These are phyloP conservation scores for Hydraecia micacea DNA, from an alignment of 2,888 invertebrate genomes.

Conservation along the genomic window DNA sequence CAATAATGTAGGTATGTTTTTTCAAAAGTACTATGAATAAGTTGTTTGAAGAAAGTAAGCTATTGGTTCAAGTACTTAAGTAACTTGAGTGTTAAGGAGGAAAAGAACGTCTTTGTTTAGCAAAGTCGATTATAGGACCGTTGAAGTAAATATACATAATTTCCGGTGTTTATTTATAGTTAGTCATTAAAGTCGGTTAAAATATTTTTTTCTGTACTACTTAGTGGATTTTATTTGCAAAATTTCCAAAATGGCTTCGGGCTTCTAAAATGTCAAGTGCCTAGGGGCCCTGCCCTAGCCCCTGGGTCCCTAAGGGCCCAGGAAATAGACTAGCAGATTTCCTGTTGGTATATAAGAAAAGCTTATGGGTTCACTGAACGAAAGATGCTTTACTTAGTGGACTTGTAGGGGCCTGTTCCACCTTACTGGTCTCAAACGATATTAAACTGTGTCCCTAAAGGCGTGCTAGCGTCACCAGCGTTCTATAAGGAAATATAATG, in stretches of 20 bases:
- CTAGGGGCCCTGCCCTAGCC: not conserved
- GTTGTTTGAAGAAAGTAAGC: too few species aligned
- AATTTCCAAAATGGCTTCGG: not conserved
- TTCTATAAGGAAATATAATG: constrained; percentile 5
- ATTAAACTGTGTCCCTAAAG: not conserved
- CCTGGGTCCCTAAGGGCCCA: not conserved
- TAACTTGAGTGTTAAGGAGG: too few species aligned
- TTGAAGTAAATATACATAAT: too few species aligned
- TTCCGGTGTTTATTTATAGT: too few species aligned
- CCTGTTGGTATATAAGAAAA: not conserved
- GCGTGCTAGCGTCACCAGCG: constrained; percentile 25
- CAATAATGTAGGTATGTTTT: too few species aligned
- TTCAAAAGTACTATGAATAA: too few species aligned
- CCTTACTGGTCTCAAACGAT: constrained; percentile 1
- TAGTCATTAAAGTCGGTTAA: not conserved
- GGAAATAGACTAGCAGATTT: not conserved
- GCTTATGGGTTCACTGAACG: constrained; percentile 11
- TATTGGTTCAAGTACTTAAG: not conserved
- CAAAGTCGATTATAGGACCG: too few species aligned
- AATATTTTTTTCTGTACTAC: not conserved
- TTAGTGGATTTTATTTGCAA: not conserved
- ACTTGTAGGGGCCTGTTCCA: not conserved
- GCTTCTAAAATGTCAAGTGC: not conserved
- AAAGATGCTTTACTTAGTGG: not conserved
- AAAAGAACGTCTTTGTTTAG: too few species aligned